Evolutionary conservation across 2,888 invertebrate species (phyloP).

Genomic region (Zele albiditarsus): DNA sequence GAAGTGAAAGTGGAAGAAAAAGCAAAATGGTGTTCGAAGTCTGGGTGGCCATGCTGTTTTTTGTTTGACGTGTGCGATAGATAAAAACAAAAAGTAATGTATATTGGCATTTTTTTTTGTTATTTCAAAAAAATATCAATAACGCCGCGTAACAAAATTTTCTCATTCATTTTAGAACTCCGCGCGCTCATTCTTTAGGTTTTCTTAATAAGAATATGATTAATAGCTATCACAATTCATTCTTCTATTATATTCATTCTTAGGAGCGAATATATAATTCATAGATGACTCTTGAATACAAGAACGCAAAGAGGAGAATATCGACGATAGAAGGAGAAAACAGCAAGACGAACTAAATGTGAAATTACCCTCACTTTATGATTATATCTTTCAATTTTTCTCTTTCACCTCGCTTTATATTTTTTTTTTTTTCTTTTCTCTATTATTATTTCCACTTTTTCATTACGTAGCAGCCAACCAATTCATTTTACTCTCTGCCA

Average conservation of each 20-base stretch:
- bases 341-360: constrained; percentile 1
- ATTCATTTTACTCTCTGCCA: not conserved
- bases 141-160: not conserved
- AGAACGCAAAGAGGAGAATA: constrained; percentile 21
- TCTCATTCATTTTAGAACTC: not conserved
- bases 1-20: constrained; percentile 43
- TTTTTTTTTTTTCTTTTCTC: not conserved
- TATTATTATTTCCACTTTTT: not conserved
- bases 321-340: constrained; percentile 3
- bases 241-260: not conserved
- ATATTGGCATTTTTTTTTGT: constrained; percentile 23
- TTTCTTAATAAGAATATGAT: not conserved
- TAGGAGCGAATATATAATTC: no score
- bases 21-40: constrained; percentile 44
- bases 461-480: not conserved
- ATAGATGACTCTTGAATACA: not conserved
- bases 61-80: constrained; percentile 46
- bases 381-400: constrained; percentile 19
- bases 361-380: constrained; percentile 22
- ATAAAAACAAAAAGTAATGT: constrained; percentile 9
- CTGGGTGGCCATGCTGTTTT: constrained; percentile 51
- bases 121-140: not conserved
- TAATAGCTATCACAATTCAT: not conserved
- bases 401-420: constrained; percentile 13
- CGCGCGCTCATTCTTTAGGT: not conserved